A percentile compares a stretch with the other conserved stretches of the same genome.
These are phyloP conservation scores for Siderastrea siderea DNA, from an alignment of 92 coral and sea anemone species.

Conservation along the genomic window DNA sequence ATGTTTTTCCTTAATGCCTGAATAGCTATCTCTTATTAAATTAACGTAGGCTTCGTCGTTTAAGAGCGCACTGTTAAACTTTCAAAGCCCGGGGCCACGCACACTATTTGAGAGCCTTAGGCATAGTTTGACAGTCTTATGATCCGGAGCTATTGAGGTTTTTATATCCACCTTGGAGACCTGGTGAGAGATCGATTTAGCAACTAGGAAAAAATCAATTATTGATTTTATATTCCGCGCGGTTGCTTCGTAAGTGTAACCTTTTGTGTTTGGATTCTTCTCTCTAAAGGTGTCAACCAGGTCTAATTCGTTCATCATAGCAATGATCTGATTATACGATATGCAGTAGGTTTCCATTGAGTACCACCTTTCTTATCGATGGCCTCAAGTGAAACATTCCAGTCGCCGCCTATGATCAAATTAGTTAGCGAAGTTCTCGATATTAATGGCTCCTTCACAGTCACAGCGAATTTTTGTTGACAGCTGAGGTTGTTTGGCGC, in stretches of 20 bases:
- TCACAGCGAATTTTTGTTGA: conserved; percentile 22
- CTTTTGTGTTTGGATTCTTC: conserved; percentile 11
- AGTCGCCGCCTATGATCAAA: conserved; percentile 34
- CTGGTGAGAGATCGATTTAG: not conserved
- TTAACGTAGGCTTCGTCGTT: conserved; percentile 1
- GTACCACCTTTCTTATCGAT: conserved; percentile 8
- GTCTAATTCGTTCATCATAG: conserved; percentile 19
- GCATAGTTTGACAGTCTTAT: not conserved
- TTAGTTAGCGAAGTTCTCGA: conserved; percentile 5
- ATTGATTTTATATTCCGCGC: conserved; percentile 16
- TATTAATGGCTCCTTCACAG: conserved; percentile 2
- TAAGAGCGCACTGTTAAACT: not conserved
- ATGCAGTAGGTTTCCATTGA: conserved; percentile 11
- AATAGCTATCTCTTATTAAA: conserved; percentile 18
- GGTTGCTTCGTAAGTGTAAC: conserved; percentile 24
- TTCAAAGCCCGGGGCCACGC: conserved; percentile 11
- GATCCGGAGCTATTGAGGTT: conserved; percentile 9
- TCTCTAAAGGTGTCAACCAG: conserved; percentile 3
- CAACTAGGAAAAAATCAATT: conserved; percentile 26
- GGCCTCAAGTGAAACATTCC: conserved; percentile 14
- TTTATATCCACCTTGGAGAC: not conserved
- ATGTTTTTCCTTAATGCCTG: not conserved
- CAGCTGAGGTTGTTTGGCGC: conserved; percentile 10
- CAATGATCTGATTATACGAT: not conserved
- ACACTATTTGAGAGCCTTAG: not conserved